These are phyloP conservation scores for Solenodon paradoxus DNA, from an alignment of 2,113 vertebrate species.

Conservation along the genomic window DNA sequence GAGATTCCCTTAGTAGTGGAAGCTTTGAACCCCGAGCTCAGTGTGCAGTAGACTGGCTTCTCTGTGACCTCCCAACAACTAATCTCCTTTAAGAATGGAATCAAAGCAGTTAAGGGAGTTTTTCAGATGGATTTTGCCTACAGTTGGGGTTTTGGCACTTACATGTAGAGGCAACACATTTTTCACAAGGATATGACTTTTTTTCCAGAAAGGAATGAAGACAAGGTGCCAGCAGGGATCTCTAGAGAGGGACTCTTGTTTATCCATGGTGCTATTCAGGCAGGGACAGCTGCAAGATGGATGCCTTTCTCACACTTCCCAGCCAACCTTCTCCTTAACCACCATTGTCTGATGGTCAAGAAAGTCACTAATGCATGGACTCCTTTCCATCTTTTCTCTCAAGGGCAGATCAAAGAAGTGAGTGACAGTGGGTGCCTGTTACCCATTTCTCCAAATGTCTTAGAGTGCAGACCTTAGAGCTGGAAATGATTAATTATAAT, in stretches of 20 bases:
- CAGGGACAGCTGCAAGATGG: conserved; percentile 60
- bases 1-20: conserved; percentile 59
- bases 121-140: conserved; percentile 64
- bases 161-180: conserved; percentile 25
- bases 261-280: background rate
- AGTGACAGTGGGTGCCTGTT: background rate
- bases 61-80: conserved; percentile 63
- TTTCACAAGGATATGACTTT: conserved; percentile 23
- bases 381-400: background rate
- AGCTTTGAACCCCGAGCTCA: conserved; percentile 55
- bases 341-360: background rate
- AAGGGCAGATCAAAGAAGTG: background rate
- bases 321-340: conserved; percentile 21
- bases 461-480: background rate
- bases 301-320: conserved; percentile 63
- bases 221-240: conserved; percentile 55
- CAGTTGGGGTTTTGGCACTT: conserved; percentile 72
- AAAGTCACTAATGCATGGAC: background rate
- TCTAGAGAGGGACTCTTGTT: conserved; percentile 62
- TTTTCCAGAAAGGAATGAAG: conserved; percentile 59
- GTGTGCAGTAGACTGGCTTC: conserved; percentile 45
- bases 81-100: conserved; percentile 71
- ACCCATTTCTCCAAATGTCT: background rate
- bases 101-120: conserved; percentile 69
- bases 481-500: background rate